A percentile compares a stretch with the other conserved stretches of the same genome.
These are phyloP conservation scores for Pseudachorutes palmiensis DNA, from an alignment of 1,140 invertebrate genomes.

Conservation along the genomic window DNA sequence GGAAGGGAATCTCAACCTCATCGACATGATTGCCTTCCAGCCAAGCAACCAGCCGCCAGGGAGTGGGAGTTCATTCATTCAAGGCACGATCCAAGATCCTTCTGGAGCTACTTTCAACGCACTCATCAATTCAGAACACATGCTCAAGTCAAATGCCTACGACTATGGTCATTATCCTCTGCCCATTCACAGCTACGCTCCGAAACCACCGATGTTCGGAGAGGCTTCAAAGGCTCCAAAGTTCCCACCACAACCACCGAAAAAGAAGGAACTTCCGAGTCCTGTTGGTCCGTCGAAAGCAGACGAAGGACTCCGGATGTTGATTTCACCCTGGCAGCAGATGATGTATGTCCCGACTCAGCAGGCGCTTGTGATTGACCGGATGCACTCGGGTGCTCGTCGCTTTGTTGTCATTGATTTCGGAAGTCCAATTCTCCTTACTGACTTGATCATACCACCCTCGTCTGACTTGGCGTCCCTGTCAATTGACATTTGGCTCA, in stretches of 20 bases:
- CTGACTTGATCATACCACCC: slow-evolving; percentile 77
- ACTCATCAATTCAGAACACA: no score
- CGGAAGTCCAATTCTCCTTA: slow-evolving; percentile 71
- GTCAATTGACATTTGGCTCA: slow-evolving; percentile 80
- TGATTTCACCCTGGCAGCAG: slow-evolving; percentile 63
- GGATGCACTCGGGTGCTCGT: slow-evolving; percentile 65
- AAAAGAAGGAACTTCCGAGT: no score
- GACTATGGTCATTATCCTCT: no score
- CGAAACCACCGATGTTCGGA: no score
- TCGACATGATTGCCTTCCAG: slow-evolving; percentile 9
- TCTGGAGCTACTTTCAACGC: no score
- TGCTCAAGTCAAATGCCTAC: no score
- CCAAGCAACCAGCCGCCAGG: neutral
- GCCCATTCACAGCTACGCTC: no score
- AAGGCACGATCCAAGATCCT: neutral
- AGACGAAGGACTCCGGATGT: slow-evolving; percentile 34
- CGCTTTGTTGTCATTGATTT: slow-evolving; percentile 85
- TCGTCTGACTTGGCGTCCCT: slow-evolving; percentile 77
- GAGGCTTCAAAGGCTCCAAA: no score
- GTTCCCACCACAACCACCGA: no score
- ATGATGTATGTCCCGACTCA: slow-evolving; percentile 63
- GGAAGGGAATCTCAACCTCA: slow-evolving; percentile 15
- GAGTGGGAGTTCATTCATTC: neutral
- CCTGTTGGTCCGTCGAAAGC: no score
- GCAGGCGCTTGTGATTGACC: slow-evolving; percentile 79